phyloP scores from a whole-genome alignment of 2,113 vertebrate species.

The Rhinolophus ferrumequinum region DNA sequence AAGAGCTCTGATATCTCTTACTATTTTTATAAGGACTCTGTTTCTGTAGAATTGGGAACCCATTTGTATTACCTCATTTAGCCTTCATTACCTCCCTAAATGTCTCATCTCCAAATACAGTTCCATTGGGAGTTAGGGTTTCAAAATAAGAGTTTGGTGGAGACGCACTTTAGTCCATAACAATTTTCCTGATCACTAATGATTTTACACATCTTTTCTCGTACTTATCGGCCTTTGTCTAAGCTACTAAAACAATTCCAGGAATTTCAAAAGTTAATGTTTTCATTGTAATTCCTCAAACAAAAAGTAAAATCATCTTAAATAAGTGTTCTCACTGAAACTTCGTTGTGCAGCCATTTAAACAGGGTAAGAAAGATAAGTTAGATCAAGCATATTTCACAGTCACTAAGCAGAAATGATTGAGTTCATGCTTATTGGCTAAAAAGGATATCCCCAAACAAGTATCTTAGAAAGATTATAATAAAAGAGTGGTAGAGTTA shows the following conservation, averaged over 20 bases:
- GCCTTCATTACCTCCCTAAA: background rate
- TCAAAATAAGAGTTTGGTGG: background rate
- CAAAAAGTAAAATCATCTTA: background rate
- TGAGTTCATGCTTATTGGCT: background rate
- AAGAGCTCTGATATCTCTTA: background rate
- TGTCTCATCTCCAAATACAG: background rate
- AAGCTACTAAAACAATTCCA: background rate
- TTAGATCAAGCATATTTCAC: background rate
- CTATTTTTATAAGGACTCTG: background rate
- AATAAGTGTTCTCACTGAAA: background rate
- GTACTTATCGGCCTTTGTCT: background rate
- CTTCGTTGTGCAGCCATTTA: background rate
- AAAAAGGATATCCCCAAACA: background rate
- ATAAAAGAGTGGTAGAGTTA: background rate
- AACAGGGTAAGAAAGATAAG: background rate
- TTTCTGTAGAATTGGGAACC: background rate
- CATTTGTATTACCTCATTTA: background rate
- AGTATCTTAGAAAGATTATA: background rate
- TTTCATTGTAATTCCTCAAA: background rate
- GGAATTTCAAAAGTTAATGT: background rate
- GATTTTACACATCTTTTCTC: background rate
- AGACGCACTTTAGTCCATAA: background rate
- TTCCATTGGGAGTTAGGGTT: background rate
- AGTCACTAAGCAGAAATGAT: background rate
- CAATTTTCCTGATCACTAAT: background rate